Percentiles rank a stretch among this genome's conserved stretches.
Conservation (phyloP, 2,797 vertebrate species). For the Fistularia tabacaria region DNA sequence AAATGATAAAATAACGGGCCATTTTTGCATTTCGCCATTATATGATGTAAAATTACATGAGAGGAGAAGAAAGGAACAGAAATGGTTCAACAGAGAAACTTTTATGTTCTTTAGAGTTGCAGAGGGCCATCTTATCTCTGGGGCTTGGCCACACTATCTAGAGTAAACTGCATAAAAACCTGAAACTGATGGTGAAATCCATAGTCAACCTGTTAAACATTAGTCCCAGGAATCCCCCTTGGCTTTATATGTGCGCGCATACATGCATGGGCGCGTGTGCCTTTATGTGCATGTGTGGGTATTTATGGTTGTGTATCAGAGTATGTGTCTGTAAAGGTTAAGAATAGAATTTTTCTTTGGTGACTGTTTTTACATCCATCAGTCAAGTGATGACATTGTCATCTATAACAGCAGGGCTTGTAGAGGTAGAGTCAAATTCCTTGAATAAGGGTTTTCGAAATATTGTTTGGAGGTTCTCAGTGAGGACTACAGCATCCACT, state of each 20-base stretch:
- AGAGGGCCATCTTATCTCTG: conserved; percentile 66
- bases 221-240: conserved; percentile 64
- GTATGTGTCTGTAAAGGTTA: background rate
- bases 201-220: conserved; percentile 65
- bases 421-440: too few relatives aligned
- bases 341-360: background rate
- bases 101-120: conserved; percentile 61
- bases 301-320: conserved; percentile 2
- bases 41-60: too few relatives aligned
- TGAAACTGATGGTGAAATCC: conserved; percentile 54
- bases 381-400: too few relatives aligned
- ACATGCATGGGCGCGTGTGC: conserved; percentile 13
- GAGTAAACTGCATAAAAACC: conserved; percentile 60
- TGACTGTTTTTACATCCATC: too few relatives aligned
- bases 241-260: conserved; percentile 21
- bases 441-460: too few relatives aligned
- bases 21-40: too few relatives aligned
- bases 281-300: conserved; percentile 9
- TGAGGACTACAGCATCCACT: too few relatives aligned
- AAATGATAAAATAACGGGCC: too few relatives aligned
- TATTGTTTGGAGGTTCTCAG: too few relatives aligned
- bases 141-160: conserved; percentile 60
- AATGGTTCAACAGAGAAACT: conserved; percentile 15
- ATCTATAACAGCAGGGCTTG: too few relatives aligned
- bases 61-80: conserved; percentile 24